Base-by-base conservation (phyloP, 2,113 vertebrate species). In the Megaceryle maxima region DNA sequence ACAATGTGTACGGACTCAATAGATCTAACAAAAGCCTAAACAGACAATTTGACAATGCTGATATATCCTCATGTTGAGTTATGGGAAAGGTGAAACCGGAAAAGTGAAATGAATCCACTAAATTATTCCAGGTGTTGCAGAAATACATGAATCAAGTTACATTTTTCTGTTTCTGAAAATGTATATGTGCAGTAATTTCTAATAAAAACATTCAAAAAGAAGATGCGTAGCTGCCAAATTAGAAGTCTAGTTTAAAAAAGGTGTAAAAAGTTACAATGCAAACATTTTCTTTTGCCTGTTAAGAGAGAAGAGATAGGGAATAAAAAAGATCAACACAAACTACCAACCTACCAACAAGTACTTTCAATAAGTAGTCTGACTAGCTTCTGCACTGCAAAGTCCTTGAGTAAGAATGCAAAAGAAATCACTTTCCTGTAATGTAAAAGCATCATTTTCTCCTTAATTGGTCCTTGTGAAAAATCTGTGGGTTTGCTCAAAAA, bases 381-480 rank as follows among this genome's bases (percentile, higher is more conserved):
- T 96, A 60, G 26, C 16, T 95, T 83, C 57, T 75, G 68, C 41
- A 81, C 94, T 86, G 51, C 72, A 88, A 95, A 96, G n/a, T 91
- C 63, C 44, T 90, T 80, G 80, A 88, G 74, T 77, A 85, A 89
- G 77, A 95, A 87, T 56, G 43, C 41, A 82, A 83, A 97, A 87
- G 15, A 39, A 46, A 96, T 89, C 56, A 89, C 26, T 94, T 95
- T 44, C 33, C 19, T 44, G 5, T 59, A 69, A 88, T 69, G 22
- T 74, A 70, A 89, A 81, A 96, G n/a, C 39, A 43, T 87, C 9
- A 66, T 88, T 92, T 92, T 82, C 25, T 89, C 87, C 83, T 92
- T 83, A 92, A 90, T 80, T 95, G 48, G 48, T 85, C 90, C 75
- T 66, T 88, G 43, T 86, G 82, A 94, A 97, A 93, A 95, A 95